Conservation (phyloP, 2,888 invertebrate genomes). For the Meiosimyza platycephala region DNA sequence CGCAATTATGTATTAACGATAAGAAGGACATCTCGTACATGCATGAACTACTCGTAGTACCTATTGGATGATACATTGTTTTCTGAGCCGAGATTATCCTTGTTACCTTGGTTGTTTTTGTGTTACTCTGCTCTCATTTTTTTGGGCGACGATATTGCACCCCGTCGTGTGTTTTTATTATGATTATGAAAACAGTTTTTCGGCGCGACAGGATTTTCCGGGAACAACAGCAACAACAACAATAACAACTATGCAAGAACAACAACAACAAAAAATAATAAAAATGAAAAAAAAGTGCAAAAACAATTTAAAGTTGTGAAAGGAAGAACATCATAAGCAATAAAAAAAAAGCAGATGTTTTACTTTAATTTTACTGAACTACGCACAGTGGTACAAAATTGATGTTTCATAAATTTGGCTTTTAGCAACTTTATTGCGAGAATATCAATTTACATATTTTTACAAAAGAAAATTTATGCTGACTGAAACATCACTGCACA, state of each 20-base stretch:
- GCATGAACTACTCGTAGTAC: no score
- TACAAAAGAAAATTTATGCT: no score
- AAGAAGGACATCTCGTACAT: no score
- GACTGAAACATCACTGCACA: no score
- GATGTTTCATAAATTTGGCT: no score
- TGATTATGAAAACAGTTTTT: conserved; percentile 28
- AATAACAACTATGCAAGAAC: background rate
- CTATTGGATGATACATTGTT: no score
- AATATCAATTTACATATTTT: no score
- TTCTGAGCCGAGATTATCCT: conserved; percentile 13
- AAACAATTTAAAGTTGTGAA: background rate
- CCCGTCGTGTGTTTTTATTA: conserved; percentile 18
- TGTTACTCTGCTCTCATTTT: background rate
- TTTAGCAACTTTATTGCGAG: no score
- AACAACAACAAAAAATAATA: conserved; percentile 3
- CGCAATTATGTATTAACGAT: background rate
- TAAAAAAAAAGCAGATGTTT: conserved; percentile 24
- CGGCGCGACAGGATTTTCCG: conserved; percentile 24
- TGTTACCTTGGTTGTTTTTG: background rate
- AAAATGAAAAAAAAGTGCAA: conserved; percentile 4
- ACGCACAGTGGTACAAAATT: no score
- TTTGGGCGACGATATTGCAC: background rate
- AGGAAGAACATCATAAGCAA: background rate
- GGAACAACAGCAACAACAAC: conserved; percentile 10
- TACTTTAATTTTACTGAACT: conserved; percentile 12